phyloP scores from a whole-genome alignment of 2,797 vertebrate genomes.

The Zenarchopterus dispar region DNA sequence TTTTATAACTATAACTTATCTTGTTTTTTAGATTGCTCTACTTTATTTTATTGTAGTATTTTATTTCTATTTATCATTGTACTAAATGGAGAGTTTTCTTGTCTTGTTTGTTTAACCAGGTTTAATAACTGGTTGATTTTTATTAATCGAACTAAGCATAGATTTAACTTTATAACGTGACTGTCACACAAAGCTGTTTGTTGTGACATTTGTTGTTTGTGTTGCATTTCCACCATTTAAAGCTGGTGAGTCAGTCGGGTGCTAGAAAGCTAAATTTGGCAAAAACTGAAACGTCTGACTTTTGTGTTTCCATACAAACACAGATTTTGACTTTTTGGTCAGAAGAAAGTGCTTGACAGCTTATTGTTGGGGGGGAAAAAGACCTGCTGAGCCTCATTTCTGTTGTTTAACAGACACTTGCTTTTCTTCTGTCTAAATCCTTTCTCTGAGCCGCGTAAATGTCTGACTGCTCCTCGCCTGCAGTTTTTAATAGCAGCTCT shows the following conservation, averaged over 20 bases:
- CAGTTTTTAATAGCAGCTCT: slow-evolving; percentile 7
- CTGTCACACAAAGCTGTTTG: not conserved
- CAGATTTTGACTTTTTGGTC: not conserved
- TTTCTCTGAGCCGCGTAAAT: not conserved
- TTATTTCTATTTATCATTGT: too few relatives aligned
- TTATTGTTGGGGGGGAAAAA: slow-evolving; percentile 16
- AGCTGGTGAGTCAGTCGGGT: not conserved
- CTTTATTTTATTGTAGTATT: too few relatives aligned
- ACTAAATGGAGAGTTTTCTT: too few relatives aligned
- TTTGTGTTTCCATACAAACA: not conserved
- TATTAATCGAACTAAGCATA: too few relatives aligned
- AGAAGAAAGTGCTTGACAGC: not conserved
- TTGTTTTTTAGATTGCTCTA: too few relatives aligned
- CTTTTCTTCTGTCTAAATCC: not conserved
- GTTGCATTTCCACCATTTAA: not conserved
- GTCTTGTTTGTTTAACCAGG: too few relatives aligned
- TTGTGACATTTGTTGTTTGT: not conserved
- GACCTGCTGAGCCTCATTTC: slow-evolving; percentile 10
- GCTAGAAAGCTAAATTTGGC: not conserved
- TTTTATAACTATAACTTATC: not conserved
- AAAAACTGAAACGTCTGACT: not conserved
- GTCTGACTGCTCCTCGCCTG: not conserved
- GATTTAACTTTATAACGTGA: too few relatives aligned
- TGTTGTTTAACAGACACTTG: slow-evolving; percentile 3
- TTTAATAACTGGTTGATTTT: too few relatives aligned